phyloP scores from a whole-genome alignment of 1,140 invertebrate species.

The Temnothorax nylanderi region DNA sequence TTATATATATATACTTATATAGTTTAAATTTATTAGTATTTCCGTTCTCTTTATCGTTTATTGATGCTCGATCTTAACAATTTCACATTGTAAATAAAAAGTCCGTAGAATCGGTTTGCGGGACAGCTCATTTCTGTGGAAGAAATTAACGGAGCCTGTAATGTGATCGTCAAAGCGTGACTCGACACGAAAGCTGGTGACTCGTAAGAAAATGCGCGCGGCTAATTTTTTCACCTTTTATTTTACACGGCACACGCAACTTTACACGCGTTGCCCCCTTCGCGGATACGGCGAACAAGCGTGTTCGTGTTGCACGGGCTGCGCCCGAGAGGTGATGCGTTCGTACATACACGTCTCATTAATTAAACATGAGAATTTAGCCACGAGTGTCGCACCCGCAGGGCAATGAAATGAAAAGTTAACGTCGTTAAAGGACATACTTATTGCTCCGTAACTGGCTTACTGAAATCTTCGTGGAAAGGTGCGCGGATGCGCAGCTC shows the following conservation, averaged over 20 bases:
- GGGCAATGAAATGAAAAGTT: constrained; percentile 73
- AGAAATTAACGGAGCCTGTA: constrained; percentile 76
- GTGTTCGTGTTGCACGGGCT: constrained; percentile 50
- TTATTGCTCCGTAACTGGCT: constrained; percentile 67
- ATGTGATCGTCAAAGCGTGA: constrained; percentile 76
- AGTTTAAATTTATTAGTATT: not conserved
- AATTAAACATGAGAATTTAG: constrained; percentile 69
- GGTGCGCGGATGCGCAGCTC: not conserved
- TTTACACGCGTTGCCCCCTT: constrained; percentile 47
- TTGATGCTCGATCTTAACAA: not conserved
- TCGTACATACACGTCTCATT: constrained; percentile 65
- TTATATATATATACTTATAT: not conserved
- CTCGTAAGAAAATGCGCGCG: constrained; percentile 70
- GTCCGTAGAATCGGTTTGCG: not conserved
- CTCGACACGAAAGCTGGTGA: constrained; percentile 58
- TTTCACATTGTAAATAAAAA: not conserved
- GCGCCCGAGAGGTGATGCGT: constrained; percentile 63
- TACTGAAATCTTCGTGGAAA: constrained; percentile 44
- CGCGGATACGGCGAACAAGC: constrained; percentile 9
- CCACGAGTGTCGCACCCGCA: constrained; percentile 45
- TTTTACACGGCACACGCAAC: constrained; percentile 30
- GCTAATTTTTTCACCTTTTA: constrained; percentile 60
- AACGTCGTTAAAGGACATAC: constrained; percentile 63
- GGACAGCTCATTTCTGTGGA: constrained; percentile 24
- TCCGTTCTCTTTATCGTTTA: not conserved